Conservation (phyloP, 1,140 invertebrate genomes). For the Melanaphis sacchari region DNA sequence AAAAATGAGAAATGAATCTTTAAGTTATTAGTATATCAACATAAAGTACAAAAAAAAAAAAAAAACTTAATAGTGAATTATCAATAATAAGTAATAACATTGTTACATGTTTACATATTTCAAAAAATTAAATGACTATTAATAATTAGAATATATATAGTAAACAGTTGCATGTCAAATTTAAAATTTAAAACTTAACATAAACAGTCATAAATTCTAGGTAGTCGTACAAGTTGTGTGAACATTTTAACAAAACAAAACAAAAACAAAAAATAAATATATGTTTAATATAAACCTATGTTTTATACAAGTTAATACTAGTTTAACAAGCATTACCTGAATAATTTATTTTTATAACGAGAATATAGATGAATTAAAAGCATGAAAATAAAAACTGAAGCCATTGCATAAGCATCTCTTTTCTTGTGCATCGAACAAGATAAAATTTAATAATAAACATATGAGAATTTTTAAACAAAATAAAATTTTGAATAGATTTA, state of each 20-base stretch:
- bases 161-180: not conserved
- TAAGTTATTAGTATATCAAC: not conserved
- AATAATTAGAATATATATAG: not conserved
- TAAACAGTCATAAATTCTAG: not conserved
- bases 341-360: not conserved
- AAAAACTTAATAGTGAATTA: not conserved
- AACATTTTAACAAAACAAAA: not conserved
- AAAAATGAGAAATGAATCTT: not conserved
- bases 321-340: constrained; percentile 15
- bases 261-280: not conserved
- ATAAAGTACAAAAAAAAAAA: not conserved
- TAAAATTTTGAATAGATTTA: constrained; percentile 10
- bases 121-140: not conserved
- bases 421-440: not conserved
- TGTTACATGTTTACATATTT: not conserved
- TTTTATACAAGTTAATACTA: not conserved
- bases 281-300: not conserved
- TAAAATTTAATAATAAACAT: not conserved
- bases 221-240: constrained; percentile 3
- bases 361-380: not conserved
- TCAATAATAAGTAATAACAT: not conserved
- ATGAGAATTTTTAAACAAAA: constrained; percentile 19
- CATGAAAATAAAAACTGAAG: not conserved
- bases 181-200: not conserved
- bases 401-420: not conserved